phyloP scores from a whole-genome alignment of 2,888 invertebrate species.

The Gortyna flavago region DNA sequence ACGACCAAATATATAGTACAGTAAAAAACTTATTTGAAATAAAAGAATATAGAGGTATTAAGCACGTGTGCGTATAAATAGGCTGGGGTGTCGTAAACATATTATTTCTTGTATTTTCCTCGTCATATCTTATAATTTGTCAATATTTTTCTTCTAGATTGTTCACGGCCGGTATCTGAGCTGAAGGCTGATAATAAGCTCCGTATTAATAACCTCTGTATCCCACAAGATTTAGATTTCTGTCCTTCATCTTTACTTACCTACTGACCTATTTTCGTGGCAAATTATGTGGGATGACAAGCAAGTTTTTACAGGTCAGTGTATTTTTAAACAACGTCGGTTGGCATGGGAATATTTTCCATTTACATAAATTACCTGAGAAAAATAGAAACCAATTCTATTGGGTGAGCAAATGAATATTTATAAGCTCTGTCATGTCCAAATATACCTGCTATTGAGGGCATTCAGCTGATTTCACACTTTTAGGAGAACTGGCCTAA shows the following conservation, averaged over 20 bases:
- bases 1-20: constrained; percentile 43
- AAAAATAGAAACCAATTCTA: constrained; percentile 17
- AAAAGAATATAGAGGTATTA: constrained; percentile 55
- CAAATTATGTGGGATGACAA: constrained; percentile 46
- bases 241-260: constrained; percentile 27
- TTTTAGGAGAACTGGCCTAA: not conserved
- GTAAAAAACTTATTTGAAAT: constrained; percentile 55
- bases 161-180: not conserved
- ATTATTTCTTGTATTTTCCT: constrained; percentile 43
- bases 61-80: constrained; percentile 56
- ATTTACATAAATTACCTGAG: constrained; percentile 21
- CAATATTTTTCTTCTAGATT: constrained; percentile 6
- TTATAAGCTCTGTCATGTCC: not conserved
- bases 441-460: not conserved
- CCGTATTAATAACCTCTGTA: constrained; percentile 12
- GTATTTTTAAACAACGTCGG: constrained; percentile 30
- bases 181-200: constrained; percentile 6
- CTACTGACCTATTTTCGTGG: constrained; percentile 38
- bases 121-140: constrained; percentile 24
- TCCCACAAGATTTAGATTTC: constrained; percentile 13
- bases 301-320: constrained; percentile 18
- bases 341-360: constrained; percentile 7
- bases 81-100: constrained; percentile 55
- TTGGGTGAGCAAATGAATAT: constrained; percentile 6
- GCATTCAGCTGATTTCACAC: not conserved